Percentiles rank a stretch among this genome's conserved stretches.
Evolutionary conservation across 1,140 invertebrate genomes (phyloP).

Genomic region (Akabosia matsudoensis): DNA sequence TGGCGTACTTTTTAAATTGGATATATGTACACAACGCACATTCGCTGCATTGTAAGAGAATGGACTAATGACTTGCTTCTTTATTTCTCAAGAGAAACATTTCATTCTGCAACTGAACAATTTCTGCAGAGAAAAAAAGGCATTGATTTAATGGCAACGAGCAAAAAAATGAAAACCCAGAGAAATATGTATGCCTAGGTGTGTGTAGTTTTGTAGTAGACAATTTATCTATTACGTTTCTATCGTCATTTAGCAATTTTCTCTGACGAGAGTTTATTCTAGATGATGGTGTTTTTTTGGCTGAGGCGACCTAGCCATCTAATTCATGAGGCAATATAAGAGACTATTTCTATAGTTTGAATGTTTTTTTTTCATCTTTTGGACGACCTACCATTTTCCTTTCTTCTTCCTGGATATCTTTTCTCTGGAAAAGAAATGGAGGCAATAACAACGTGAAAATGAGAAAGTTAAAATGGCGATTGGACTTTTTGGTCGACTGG

Average conservation of each 20-base stretch:
- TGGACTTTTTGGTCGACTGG: neutral
- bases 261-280: neutral
- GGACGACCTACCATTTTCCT: neutral
- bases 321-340: neutral
- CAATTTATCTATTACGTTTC: neutral
- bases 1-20: neutral
- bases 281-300: neutral
- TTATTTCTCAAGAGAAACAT: neutral
- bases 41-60: neutral
- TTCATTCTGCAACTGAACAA: neutral
- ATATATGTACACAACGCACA: neutral
- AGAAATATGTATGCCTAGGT: neutral
- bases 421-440: too few relatives aligned
- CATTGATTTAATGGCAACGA: neutral
- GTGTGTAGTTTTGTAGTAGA: neutral
- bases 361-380: neutral
- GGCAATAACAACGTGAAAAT: neutral
- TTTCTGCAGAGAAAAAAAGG: neutral
- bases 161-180: neutral
- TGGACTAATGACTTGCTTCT: neutral
- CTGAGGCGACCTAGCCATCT: neutral
- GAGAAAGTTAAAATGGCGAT: neutral
- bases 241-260: neutral
- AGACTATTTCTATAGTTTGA: neutral
- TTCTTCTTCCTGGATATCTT: too few relatives aligned